Evolutionary conservation across 2,888 invertebrate species (phyloP), one percentile per base, ranked within the genome.

Genomic region (Steromphala cineraria): DNA sequence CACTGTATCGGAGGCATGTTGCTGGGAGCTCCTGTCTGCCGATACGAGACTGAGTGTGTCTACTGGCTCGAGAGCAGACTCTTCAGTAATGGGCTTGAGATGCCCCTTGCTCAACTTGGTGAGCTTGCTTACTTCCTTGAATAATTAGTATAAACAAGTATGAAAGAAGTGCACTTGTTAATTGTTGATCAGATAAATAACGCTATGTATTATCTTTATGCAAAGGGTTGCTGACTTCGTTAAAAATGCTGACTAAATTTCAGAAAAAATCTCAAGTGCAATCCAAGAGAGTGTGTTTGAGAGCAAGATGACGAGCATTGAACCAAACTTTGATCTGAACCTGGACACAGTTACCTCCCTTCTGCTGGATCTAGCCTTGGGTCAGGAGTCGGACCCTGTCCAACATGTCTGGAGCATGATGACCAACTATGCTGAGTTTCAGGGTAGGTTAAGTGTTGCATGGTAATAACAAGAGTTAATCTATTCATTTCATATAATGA

Each of bases 1-100:
- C 91, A 95, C 80, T 95, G 95, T 89, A 93, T 95, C 31, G 95
- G 95, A 2, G 94, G 94, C 52, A 94, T 95, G 94, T 90, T 95
- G 75, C 92, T 94, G 15, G 95, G 95, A 0, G 92, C 94, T 17
- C 92, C 94, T 0, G 88, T 94, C 7, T 92, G 94, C 7, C 85
- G 89, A 31, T 94, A 94, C 83, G 95, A 95, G 83, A 84, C 84
- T 24, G 87, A 88, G 28, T 89, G 89, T 67, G 84, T 84, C 8
- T 82, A 84, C 15, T 92, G 92, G 92, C 89, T 92, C 0, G 87
- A 87, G 36, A 89, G 87, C 77, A 86, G 83, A 21, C 81, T 93
- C 21, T 91, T 93, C 83, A 90, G 91, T 79, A 93, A 92, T 87
- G 93, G 93, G 4, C 84, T 90, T 31, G 87, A 89, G 62, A 62